Evolutionary conservation across 2,888 invertebrate genomes (phyloP).

Genomic region (Yponomeuta malinellus): DNA sequence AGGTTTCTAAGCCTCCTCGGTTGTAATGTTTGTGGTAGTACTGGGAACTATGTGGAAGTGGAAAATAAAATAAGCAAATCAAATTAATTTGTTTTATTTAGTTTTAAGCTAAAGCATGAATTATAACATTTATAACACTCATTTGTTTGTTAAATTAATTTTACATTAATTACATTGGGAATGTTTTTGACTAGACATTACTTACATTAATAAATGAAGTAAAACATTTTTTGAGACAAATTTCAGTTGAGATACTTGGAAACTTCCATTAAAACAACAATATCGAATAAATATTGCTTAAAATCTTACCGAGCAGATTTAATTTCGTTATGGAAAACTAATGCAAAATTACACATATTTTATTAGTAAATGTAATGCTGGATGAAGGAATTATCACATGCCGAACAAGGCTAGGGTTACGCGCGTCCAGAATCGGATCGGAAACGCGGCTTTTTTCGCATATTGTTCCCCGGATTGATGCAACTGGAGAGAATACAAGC

Average conservation of each 20-base stretch:
- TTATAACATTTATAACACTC: not conserved
- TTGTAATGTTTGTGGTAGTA: not conserved
- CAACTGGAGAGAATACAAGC: too few species aligned
- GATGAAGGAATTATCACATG: not conserved
- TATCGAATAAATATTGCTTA: not conserved
- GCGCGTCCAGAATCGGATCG: too few species aligned
- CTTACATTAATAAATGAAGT: not conserved
- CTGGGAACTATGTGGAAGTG: slow-evolving; percentile 5
- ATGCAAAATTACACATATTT: not conserved
- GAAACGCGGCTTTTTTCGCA: too few species aligned
- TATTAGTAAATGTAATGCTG: slow-evolving; percentile 9
- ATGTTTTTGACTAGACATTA: slow-evolving; percentile 14
- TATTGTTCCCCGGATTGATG: too few species aligned
- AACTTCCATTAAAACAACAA: not conserved
- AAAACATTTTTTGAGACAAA: not conserved
- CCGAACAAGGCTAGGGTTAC: not conserved
- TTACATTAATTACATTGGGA: slow-evolving; percentile 5
- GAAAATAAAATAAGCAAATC: slow-evolving; percentile 11
- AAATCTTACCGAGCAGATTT: not conserved
- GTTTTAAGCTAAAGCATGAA: slow-evolving; percentile 6
- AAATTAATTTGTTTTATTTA: slow-evolving; percentile 5
- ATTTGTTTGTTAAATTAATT: not conserved
- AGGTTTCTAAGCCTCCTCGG: not conserved
- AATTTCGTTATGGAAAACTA: not conserved
- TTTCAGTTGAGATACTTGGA: slow-evolving; percentile 2